phyloP scores from a whole-genome alignment of 2,113 vertebrate species.

The Hemibagrus wyckioides region DNA sequence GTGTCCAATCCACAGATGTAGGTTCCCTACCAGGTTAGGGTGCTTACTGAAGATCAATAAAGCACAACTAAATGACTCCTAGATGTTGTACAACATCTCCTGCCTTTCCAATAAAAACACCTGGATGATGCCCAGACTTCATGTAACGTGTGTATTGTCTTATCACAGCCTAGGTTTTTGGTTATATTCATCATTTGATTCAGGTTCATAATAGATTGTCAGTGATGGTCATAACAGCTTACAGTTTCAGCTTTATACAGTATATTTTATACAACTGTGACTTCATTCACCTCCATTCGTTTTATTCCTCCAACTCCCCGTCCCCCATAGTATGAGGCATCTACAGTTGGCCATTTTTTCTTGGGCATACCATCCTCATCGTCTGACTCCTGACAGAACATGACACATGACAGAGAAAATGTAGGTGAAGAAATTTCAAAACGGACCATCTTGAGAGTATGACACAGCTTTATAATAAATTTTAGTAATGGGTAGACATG shows the following conservation, averaged over 20 bases:
- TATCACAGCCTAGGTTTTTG: not conserved
- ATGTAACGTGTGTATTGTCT: not conserved
- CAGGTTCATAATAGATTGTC: no score
- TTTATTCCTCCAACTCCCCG: constrained; percentile 88
- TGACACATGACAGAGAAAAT: constrained; percentile 1
- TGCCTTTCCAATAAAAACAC: not conserved
- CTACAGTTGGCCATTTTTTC: constrained; percentile 89
- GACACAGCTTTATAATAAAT: not conserved
- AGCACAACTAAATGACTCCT: not conserved
- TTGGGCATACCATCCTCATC: constrained; percentile 85
- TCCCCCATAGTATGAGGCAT: constrained; percentile 86
- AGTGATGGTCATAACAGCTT: not conserved
- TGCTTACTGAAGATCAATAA: not conserved
- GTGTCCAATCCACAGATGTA: not conserved
- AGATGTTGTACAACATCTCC: not conserved
- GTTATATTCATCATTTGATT: not conserved
- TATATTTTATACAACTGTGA: not conserved
- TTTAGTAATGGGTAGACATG: not conserved
- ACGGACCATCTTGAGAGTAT: not conserved
- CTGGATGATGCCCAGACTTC: not conserved
- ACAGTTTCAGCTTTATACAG: not conserved
- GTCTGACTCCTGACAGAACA: constrained; percentile 78
- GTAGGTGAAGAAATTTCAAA: not conserved
- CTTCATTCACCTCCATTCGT: constrained; percentile 82
- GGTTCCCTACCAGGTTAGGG: not conserved